Conservation (phyloP, 2,797 vertebrate genomes). For the Philypnodon macrostomus region DNA sequence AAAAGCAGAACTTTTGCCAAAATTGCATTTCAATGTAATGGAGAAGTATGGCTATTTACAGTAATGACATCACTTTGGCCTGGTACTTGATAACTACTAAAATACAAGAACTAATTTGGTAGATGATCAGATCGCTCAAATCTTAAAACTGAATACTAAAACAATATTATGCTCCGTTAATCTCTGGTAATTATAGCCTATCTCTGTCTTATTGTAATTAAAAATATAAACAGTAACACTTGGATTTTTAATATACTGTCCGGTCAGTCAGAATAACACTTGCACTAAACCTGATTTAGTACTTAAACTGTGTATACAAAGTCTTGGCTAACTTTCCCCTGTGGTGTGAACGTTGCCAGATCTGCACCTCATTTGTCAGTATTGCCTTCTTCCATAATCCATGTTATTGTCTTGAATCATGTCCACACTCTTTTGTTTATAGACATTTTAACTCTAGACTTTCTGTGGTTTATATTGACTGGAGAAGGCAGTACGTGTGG, state of each 20-base stretch:
- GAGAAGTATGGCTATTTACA: conserved; percentile 1
- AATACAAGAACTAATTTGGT: neutral
- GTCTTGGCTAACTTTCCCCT: neutral
- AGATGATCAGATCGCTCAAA: neutral
- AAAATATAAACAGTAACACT: neutral
- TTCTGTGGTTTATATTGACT: conserved; percentile 56
- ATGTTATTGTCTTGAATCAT: conserved; percentile 52
- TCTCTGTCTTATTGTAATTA: neutral
- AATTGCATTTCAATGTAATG: conserved; percentile 3
- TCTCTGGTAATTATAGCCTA: neutral
- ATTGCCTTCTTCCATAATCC: conserved; percentile 14
- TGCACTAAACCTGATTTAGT: conserved; percentile 7
- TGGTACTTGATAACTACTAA: neutral
- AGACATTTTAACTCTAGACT: conserved; percentile 58
- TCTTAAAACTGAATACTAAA: neutral
- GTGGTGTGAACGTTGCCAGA: conserved; percentile 1
- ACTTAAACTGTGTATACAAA: neutral
- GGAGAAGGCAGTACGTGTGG: conserved; percentile 30
- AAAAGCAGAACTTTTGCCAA: no score
- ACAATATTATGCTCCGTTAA: neutral
- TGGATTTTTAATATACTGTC: neutral
- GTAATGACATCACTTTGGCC: conserved; percentile 2
- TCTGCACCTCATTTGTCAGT: conserved; percentile 24
- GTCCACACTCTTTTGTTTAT: conserved; percentile 60
- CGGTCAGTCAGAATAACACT: no score